phyloP scores from a whole-genome alignment of 2,113 vertebrate species.

The Pseudorectes ferrugineus region DNA sequence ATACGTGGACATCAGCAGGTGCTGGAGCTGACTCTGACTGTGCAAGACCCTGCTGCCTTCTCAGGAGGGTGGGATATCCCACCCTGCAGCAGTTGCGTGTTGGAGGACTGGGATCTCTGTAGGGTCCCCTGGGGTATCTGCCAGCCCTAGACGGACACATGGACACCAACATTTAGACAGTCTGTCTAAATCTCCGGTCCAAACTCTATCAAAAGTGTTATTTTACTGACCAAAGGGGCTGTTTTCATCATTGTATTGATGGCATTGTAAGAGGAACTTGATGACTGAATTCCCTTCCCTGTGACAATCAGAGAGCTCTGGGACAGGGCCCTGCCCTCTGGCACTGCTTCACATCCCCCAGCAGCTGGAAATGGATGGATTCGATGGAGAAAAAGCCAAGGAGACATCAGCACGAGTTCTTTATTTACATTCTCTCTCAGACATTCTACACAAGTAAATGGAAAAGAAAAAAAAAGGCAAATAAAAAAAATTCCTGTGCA shows the following conservation, averaged over 20 bases:
- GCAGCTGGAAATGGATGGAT: neutral
- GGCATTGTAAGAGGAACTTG: neutral
- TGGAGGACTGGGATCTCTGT: neutral
- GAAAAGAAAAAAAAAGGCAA: no score
- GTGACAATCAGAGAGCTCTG: neutral
- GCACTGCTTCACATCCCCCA: neutral
- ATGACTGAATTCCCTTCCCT: neutral
- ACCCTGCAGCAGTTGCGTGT: neutral
- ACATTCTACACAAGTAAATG: neutral
- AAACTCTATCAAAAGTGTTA: accelerated
- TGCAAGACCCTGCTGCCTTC: neutral
- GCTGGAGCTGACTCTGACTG: neutral
- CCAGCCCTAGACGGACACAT: no score
- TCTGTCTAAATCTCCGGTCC: neutral
- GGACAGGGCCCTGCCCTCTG: neutral
- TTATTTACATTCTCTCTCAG: neutral
- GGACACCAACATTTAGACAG: neutral
- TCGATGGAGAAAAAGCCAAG: neutral
- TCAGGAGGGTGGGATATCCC: neutral
- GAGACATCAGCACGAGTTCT: neutral
- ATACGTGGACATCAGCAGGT: accelerated
- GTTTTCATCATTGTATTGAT: neutral
- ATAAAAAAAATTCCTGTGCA: neutral
- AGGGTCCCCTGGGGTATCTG: neutral
- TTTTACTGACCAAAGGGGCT: neutral